A percentile compares a stretch with the other conserved stretches of the same genome.
Evolutionary conservation across 2,888 invertebrate genomes (phyloP).

Genomic region (Xestia sexstrigata): DNA sequence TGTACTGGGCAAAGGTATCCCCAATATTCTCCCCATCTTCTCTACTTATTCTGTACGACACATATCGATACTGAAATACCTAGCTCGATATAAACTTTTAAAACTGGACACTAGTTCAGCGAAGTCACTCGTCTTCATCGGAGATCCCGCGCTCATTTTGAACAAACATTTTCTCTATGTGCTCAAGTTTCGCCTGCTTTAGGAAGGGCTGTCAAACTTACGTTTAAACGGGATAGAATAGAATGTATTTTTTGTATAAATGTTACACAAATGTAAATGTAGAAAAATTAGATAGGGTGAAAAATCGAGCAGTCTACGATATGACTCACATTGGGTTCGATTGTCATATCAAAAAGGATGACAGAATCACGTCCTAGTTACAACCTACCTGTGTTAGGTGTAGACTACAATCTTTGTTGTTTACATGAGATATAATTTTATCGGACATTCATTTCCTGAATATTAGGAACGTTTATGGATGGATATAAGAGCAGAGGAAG

Average conservation of each 20-base stretch:
- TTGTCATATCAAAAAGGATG: not conserved
- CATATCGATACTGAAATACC: not conserved
- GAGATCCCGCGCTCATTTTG: conserved; percentile 18
- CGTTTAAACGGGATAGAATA: not conserved
- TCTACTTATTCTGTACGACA: not conserved
- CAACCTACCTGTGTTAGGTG: not conserved
- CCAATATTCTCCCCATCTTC: not conserved
- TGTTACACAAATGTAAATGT: not conserved
- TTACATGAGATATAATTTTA: not conserved
- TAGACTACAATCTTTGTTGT: not conserved
- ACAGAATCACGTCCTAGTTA: not conserved
- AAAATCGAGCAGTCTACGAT: not conserved
- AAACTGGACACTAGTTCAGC: conserved; percentile 6
- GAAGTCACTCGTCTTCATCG: conserved; percentile 13
- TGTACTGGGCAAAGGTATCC: not conserved
- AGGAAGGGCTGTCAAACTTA: conserved; percentile 16
- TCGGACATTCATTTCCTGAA: not conserved
- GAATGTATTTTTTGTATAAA: not conserved
- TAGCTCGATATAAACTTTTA: not conserved
- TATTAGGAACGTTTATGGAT: not conserved
- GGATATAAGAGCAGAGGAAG: no score
- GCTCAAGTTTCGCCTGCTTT: conserved; percentile 15
- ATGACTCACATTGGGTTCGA: not conserved
- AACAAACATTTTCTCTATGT: conserved; percentile 29
- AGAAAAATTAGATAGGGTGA: not conserved